Conservation (phyloP, 2,113 vertebrate species). For the Theropithecus gelada region DNA sequence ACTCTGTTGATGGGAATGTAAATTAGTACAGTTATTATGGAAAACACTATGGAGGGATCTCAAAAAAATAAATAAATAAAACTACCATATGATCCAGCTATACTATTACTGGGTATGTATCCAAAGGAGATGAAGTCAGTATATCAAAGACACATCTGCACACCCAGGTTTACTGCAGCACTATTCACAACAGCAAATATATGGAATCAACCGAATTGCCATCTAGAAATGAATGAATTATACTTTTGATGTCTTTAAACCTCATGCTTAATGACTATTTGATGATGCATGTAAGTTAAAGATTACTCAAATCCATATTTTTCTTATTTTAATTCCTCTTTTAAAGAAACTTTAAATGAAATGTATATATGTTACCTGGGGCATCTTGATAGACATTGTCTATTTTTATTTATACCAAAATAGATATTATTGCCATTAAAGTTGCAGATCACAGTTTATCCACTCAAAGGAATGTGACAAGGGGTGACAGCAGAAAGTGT, state of each 20-base stretch:
- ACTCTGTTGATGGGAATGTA: neutral
- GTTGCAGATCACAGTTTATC: neutral
- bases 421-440: neutral
- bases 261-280: neutral
- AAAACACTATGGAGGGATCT: neutral
- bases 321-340: neutral
- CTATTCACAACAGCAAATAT: neutral
- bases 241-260: neutral
- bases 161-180: neutral
- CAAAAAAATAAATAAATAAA: neutral
- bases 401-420: neutral
- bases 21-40: neutral
- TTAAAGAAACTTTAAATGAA: neutral
- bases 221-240: neutral
- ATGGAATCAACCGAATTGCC: neutral
- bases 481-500: neutral
- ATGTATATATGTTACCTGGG: neutral
- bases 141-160: neutral
- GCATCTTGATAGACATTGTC: neutral
- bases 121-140: neutral
- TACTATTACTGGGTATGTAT: neutral
- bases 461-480: neutral
- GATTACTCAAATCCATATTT: neutral
- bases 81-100: neutral
- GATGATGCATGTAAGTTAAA: neutral